Percentiles rank a stretch among this genome's conserved stretches.
Conservation (phyloP, 2,113 vertebrate genomes). For the Bufo gargarizans region DNA sequence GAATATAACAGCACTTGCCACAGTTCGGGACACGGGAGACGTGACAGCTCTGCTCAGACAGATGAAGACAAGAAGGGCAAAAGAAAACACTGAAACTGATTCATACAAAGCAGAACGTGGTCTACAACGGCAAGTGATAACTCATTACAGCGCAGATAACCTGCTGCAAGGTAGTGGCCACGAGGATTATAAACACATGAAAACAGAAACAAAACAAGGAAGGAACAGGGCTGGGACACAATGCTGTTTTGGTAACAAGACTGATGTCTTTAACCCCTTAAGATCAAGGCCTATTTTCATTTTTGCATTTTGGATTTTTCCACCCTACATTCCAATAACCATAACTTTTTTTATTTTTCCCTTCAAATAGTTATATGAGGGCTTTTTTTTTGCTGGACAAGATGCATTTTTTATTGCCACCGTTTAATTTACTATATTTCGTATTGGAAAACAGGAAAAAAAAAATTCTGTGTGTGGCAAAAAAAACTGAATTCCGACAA, state of each 20-base stretch:
- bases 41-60: conserved; percentile 49
- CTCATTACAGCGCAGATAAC: neutral
- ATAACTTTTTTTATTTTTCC: no score
- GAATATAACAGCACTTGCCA: conserved; percentile 82
- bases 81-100: neutral
- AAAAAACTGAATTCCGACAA: no score
- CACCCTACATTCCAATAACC: no score
- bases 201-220: neutral
- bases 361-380: no score
- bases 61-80: neutral
- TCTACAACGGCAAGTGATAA: no score
- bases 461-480: no score
- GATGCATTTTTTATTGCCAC: no score
- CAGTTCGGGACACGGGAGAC: conserved; percentile 60
- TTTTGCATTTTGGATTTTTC: no score
- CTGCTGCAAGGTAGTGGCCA: neutral
- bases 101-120: neutral
- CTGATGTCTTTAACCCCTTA: neutral
- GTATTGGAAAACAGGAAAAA: no score
- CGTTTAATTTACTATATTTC: no score
- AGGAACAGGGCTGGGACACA: neutral
- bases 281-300: no score
- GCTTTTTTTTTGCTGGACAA: no score
- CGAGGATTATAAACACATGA: neutral
- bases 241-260: neutral